Evolutionary conservation across 2,797 vertebrate species (phyloP), one percentile per base, ranked within the genome.

Genomic region (Rallus crepitans): DNA sequence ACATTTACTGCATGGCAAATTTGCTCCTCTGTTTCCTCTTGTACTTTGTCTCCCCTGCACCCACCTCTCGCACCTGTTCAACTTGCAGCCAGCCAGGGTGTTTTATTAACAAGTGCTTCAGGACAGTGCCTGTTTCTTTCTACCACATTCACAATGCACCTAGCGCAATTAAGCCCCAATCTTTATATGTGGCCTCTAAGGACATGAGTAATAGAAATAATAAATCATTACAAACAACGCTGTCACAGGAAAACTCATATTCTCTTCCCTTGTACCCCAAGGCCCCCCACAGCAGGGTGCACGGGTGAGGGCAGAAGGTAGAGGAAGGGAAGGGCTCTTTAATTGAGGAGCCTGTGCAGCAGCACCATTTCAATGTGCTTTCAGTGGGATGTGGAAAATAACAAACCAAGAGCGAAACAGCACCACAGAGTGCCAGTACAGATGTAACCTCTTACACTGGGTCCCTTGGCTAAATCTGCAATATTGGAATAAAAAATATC

Each of bases 191-290:
- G 53, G 87, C 59, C 87, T 94, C 61, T 40, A 68, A 93, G 92
- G 89, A 85, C 48, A 52, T 50, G 50, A 35, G 52, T 95, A 93
- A 95, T 56, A 86, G 85, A 87, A 87, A 92, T 66, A 89, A 95
- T 87, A 93, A 90, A 94, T 95, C 71, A 80, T 91, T 87, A 86
- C 53, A 88, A 97, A 86, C 73, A 91, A 83, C 37, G 63, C 52
- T 93, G 82, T 91, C 87, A 94, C 24, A 30, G 17, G 61, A 19
- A 90, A 92, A 59, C 65, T 48, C 5, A 7, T 8, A 10, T 71
- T 83, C 39, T 65, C 65, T 47, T 89, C 15, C 28, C 42, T 80
- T 93, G 80, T 84, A 71, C 35, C 65, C 47, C 35, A 59, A 39
- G 80, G 80, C 5, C 84, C 73, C 24, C 61, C 47, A 47, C 47